phyloP scores from a whole-genome alignment of 2,113 vertebrate species.

The Neotragus moschatus region DNA sequence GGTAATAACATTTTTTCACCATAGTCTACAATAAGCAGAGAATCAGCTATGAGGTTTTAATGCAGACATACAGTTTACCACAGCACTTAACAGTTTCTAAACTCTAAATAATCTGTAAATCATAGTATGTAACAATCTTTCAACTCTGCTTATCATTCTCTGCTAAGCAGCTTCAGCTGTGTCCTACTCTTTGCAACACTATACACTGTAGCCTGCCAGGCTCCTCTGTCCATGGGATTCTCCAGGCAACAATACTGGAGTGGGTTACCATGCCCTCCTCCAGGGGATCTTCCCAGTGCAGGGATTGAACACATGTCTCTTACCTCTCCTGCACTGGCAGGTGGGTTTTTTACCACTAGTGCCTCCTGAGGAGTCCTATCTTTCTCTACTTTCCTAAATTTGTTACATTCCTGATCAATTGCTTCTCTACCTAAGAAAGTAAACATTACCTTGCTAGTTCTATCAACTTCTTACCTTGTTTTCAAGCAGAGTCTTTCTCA shows the following conservation, averaged over 20 bases:
- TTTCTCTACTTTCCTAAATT: background rate
- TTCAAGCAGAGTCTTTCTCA: background rate
- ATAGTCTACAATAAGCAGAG: background rate
- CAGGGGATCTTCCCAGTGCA: background rate
- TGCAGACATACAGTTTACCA: background rate
- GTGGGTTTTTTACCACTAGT: background rate
- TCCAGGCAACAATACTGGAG: background rate
- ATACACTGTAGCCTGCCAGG: background rate
- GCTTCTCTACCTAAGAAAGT: background rate
- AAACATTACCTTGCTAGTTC: background rate
- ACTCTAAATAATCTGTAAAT: background rate
- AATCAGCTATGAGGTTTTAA: background rate
- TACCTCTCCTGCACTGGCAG: background rate
- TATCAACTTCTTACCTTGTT: background rate
- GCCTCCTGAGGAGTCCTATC: background rate
- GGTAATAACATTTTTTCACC: background rate
- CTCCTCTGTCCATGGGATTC: background rate
- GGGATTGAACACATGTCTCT: background rate
- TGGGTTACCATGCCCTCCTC: background rate
- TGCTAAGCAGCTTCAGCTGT: background rate
- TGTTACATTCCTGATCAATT: background rate
- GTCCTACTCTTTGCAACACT: background rate
- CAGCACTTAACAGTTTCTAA: background rate
- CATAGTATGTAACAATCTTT: background rate
- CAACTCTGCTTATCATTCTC: background rate